phyloP scores from a whole-genome alignment of 2,113 vertebrate species.

The Melanerpes aurifrons region DNA sequence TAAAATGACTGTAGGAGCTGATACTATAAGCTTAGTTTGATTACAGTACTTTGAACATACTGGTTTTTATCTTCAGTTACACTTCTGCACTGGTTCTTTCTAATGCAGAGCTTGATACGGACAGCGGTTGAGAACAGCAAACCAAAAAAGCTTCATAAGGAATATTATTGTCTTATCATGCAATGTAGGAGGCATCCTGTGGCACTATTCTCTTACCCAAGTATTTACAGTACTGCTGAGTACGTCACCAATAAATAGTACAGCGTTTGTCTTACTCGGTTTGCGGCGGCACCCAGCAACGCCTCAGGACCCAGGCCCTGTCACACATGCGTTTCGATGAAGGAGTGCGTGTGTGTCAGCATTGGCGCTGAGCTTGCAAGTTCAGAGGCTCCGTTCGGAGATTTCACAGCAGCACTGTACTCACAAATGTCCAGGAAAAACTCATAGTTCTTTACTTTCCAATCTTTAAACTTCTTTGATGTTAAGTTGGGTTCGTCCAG shows the following conservation, averaged over 20 bases:
- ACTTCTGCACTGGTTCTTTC: conserved; percentile 59
- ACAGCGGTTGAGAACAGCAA: conserved; percentile 55
- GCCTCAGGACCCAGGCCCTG: neutral
- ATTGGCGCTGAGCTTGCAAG: conserved; percentile 81
- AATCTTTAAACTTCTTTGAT: conserved; percentile 88
- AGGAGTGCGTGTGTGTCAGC: conserved; percentile 90
- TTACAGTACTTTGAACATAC: conserved; percentile 70
- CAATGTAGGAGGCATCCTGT: conserved; percentile 90
- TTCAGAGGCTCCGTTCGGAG: conserved; percentile 84
- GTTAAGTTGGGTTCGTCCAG: conserved; percentile 87
- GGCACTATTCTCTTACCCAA: conserved; percentile 84
- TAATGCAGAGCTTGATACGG: conserved; percentile 72
- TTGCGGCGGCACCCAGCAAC: conserved; percentile 46
- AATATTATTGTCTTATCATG: conserved; percentile 85
- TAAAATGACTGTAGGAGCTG: conserved; percentile 65
- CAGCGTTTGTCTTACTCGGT: conserved; percentile 70
- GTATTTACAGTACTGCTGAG: conserved; percentile 84
- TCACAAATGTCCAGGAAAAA: conserved; percentile 91
- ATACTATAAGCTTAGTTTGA: conserved; percentile 51
- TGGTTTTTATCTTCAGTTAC: conserved; percentile 50
- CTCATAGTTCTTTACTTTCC: conserved; percentile 91
- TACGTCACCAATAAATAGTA: conserved; percentile 84
- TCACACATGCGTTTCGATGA: conserved; percentile 91
- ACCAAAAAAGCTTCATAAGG: conserved; percentile 74
- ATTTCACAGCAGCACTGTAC: conserved; percentile 78